These are phyloP conservation scores for Centruroides vittatus DNA, from an alignment of 1,140 invertebrate genomes.

Conservation along the genomic window DNA sequence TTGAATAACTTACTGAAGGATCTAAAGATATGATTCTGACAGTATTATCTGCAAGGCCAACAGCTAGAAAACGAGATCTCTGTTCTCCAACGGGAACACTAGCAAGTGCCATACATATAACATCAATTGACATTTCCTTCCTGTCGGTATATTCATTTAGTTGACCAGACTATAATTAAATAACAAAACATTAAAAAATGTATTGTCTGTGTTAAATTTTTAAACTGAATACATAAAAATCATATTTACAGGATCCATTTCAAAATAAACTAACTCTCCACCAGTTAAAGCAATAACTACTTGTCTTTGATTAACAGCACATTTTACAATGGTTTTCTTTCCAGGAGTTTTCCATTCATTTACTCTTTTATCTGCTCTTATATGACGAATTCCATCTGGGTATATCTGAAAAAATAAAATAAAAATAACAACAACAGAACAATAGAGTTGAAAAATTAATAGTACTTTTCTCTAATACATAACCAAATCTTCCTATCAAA, in stretches of 20 bases:
- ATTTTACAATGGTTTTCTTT: conserved; percentile 93
- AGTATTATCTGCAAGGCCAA: conserved; percentile 91
- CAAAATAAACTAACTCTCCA: conserved; percentile 97
- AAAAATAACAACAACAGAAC: no score
- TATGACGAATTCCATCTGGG: conserved; percentile 97
- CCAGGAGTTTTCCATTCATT: conserved; percentile 99
- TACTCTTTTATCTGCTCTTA: conserved; percentile 89
- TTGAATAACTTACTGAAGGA: conserved; percentile 50
- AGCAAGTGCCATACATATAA: conserved; percentile 96
- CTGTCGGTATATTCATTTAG: conserved; percentile 96
- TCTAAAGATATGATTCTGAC: conserved; percentile 96
- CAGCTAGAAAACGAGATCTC: conserved; percentile 88
- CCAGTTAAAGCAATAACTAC: conserved; percentile 95
- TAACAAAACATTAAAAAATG: no score
- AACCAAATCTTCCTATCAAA: no score
- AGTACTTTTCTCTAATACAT: no score
- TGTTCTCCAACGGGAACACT: conserved; percentile 90
- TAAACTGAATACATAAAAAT: no score
- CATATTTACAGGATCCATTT: conserved; percentile 89
- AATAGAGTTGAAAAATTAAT: no score
- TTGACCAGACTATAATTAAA: conserved; percentile 56
- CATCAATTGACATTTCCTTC: conserved; percentile 91
- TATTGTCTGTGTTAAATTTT: no score
- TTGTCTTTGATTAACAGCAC: conserved; percentile 96
- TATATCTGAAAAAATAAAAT: conserved; percentile 48